These are phyloP conservation scores for Rhynchotus rufescens DNA, from an alignment of 2,797 vertebrate species.

Conservation along the genomic window DNA sequence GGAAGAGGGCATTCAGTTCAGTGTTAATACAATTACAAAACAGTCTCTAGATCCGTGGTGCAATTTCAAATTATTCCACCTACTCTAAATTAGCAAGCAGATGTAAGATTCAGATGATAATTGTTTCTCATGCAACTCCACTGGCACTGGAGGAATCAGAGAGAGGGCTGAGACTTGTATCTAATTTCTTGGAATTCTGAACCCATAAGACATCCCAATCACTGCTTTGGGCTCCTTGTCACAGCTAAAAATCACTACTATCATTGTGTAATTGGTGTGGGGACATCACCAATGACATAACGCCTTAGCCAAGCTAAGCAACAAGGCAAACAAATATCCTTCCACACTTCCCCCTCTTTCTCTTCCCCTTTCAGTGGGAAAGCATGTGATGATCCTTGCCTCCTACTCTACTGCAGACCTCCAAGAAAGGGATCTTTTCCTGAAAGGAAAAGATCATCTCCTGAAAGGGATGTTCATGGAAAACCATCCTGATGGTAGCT, in stretches of 20 bases:
- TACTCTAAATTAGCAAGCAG: background rate
- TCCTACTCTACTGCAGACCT: background rate
- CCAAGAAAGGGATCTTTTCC: no score
- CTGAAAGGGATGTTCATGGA: background rate
- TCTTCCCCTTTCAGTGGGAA: background rate
- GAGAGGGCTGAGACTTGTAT: background rate
- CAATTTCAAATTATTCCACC: conserved; percentile 21
- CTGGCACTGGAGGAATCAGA: background rate
- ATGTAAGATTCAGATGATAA: background rate
- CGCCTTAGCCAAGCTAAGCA: background rate
- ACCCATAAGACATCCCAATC: background rate
- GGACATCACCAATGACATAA: background rate
- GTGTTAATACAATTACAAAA: background rate
- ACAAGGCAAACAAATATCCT: background rate
- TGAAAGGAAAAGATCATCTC: no score
- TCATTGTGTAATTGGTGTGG: background rate
- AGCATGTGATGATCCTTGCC: background rate
- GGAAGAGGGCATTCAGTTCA: background rate
- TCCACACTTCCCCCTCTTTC: background rate
- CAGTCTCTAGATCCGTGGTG: background rate
- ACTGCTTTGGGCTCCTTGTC: background rate
- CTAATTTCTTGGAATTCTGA: background rate
- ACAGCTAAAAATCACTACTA: background rate
- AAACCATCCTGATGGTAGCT: background rate
- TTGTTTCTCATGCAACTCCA: background rate